Conservation (phyloP, 2,888 invertebrate genomes). For the Drosophila antonietae region DNA sequence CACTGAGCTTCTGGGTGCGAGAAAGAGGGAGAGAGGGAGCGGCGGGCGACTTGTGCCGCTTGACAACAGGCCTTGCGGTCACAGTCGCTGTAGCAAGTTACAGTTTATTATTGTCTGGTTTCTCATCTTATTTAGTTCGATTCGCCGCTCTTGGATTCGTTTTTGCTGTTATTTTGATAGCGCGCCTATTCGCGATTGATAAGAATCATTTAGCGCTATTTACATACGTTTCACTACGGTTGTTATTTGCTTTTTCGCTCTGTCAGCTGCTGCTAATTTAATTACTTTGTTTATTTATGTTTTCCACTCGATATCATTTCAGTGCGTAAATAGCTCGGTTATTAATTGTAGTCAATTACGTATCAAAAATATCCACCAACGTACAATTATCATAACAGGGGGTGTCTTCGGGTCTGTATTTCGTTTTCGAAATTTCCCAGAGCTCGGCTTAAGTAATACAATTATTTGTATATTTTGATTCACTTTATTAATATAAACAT, state of each 20-base stretch:
- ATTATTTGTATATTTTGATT: background rate
- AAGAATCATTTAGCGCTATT: conserved; percentile 35
- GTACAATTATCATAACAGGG: background rate
- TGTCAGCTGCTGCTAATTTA: conserved; percentile 53
- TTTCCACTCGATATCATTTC: conserved; percentile 27
- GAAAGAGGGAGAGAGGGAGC: background rate
- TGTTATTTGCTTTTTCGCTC: conserved; percentile 28
- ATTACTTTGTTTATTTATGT: conserved; percentile 60
- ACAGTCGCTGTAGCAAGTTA: conserved; percentile 15
- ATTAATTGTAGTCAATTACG: conserved; percentile 1
- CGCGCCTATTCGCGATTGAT: conserved; percentile 38
- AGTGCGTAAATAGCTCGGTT: conserved; percentile 31
- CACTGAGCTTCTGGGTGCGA: background rate
- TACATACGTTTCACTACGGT: conserved; percentile 36
- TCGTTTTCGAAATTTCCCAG: background rate
- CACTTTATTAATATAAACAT: background rate
- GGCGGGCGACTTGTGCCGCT: conserved; percentile 8
- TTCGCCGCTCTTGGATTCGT: conserved; percentile 19
- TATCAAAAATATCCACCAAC: conserved; percentile 2
- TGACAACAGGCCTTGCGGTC: conserved; percentile 51
- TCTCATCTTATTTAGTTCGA: conserved; percentile 24
- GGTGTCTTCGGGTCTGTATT: too few relatives aligned
- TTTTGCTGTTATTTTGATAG: conserved; percentile 38
- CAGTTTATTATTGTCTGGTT: conserved; percentile 20
- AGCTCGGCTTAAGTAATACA: background rate